Evolutionary conservation across 2,797 vertebrate species (phyloP).

Genomic region (Coendou prehensilis): DNA sequence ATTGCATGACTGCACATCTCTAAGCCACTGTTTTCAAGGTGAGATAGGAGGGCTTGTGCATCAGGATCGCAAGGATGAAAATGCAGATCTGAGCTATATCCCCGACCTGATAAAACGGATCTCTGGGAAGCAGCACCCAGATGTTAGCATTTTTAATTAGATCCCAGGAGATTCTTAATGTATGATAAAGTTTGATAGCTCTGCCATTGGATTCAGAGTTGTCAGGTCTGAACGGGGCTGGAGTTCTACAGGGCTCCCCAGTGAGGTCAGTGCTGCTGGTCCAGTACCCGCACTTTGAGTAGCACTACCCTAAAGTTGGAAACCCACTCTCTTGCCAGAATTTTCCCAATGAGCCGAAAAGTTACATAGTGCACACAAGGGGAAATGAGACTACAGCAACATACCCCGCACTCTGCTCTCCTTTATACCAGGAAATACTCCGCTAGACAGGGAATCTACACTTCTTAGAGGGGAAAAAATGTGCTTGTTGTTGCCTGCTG

Average conservation of each 20-base stretch:
- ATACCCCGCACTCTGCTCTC: neutral
- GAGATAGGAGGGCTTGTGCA: neutral
- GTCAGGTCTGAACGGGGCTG: neutral
- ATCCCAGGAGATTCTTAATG: neutral
- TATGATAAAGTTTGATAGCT: neutral
- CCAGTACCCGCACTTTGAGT: neutral
- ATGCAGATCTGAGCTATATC: neutral
- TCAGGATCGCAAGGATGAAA: neutral
- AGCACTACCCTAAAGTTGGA: neutral
- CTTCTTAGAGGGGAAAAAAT: neutral
- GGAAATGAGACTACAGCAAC: neutral
- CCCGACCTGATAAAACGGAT: neutral
- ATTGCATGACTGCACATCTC: neutral
- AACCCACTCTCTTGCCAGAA: neutral
- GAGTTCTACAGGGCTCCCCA: neutral
- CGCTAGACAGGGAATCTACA: neutral
- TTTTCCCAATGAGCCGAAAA: neutral
- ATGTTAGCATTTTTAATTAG: neutral
- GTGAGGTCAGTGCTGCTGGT: neutral
- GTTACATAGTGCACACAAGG: neutral
- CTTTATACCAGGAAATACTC: neutral
- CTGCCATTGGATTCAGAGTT: neutral
- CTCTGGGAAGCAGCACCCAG: neutral
- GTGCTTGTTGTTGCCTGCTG: neutral
- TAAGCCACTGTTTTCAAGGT: neutral